Evolutionary conservation across 1,140 invertebrate species (phyloP).

Genomic region (Nixonia krombeini): DNA sequence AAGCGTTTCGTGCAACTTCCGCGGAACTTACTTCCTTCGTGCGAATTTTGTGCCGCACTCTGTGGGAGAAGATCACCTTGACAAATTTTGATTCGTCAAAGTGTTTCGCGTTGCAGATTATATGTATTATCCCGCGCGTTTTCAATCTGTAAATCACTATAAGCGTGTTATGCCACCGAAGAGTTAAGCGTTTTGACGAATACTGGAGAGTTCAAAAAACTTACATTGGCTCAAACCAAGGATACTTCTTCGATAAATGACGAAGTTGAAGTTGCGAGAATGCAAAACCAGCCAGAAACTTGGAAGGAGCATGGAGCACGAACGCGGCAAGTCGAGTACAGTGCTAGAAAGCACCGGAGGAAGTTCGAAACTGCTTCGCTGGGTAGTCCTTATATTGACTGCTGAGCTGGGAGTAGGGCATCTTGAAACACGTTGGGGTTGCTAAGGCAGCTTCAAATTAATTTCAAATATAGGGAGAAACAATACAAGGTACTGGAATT

Average conservation of each 20-base stretch:
- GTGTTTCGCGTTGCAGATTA: too few relatives aligned
- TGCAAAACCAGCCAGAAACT: conserved; percentile 39
- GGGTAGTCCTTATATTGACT: conserved; percentile 68
- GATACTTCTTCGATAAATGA: conserved; percentile 48
- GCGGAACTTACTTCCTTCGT: background rate
- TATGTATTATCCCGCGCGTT: too few relatives aligned
- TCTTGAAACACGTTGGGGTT: conserved; percentile 52
- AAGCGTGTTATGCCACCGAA: too few relatives aligned
- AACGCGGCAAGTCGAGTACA: conserved; percentile 56
- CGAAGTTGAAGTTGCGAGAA: conserved; percentile 44
- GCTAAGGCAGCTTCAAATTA: conserved; percentile 66
- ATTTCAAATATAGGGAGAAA: conserved; percentile 64
- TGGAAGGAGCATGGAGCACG: conserved; percentile 36
- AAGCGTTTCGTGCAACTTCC: conserved; percentile 9
- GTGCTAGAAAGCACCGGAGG: conserved; percentile 49
- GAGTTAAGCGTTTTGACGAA: too few relatives aligned
- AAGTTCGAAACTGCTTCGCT: conserved; percentile 67
- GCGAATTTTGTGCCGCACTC: background rate
- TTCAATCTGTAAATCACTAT: too few relatives aligned
- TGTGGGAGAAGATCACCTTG: background rate
- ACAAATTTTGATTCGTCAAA: background rate
- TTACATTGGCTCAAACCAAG: conserved; percentile 40
- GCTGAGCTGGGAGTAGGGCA: conserved; percentile 55
- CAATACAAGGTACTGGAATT: conserved; percentile 51
- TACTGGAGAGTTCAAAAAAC: conserved; percentile 35